phyloP scores from a whole-genome alignment of 2,113 vertebrate genomes.

The Oenanthe melanoleuca region DNA sequence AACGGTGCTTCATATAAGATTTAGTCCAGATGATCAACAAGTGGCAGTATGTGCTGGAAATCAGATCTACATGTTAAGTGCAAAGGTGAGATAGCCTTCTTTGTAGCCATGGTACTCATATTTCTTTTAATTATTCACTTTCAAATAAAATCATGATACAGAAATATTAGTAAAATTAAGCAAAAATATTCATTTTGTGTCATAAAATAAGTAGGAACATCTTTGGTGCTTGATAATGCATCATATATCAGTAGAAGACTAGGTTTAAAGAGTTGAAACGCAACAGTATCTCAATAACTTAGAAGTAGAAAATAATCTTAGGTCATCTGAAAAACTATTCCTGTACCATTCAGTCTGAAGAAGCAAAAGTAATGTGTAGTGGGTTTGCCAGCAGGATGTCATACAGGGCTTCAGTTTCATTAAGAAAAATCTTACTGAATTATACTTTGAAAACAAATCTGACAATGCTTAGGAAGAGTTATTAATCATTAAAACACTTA shows the following conservation, averaged over 20 bases:
- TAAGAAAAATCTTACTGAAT: background rate
- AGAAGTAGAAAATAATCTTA: background rate
- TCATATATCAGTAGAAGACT: background rate
- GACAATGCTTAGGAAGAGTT: background rate
- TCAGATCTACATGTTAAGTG: slow-evolving; percentile 73
- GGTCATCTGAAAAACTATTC: background rate
- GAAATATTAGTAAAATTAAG: background rate
- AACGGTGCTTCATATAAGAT: slow-evolving; percentile 76
- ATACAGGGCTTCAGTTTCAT: background rate
- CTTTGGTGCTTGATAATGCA: background rate
- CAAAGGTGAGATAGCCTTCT: slow-evolving; percentile 74
- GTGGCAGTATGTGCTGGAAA: slow-evolving; percentile 79
- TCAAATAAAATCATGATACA: background rate
- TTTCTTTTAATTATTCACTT: background rate
- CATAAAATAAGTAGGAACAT: background rate
- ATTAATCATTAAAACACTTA: background rate
- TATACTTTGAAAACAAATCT: background rate
- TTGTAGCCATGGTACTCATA: background rate
- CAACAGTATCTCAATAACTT: background rate
- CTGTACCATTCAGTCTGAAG: background rate
- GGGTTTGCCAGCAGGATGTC: background rate
- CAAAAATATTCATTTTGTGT: background rate
- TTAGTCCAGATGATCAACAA: slow-evolving; percentile 76
- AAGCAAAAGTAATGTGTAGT: background rate
- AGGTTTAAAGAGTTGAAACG: background rate